Evolutionary conservation across 2,113 vertebrate species (phyloP).

Genomic region (Myanophis thanlyinensis): DNA sequence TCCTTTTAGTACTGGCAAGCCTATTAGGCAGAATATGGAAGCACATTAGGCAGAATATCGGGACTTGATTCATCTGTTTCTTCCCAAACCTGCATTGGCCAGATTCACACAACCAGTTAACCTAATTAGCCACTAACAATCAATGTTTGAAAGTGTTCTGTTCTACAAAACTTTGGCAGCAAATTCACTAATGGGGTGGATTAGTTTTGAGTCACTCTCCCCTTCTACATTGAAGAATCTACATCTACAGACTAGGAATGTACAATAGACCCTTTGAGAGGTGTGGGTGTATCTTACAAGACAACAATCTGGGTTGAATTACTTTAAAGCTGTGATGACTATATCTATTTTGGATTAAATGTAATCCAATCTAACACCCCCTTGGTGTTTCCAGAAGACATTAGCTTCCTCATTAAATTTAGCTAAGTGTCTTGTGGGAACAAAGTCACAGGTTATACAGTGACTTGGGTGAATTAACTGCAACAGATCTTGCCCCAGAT

Average conservation of each 20-base stretch:
- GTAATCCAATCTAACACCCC: neutral
- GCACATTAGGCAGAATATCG: neutral
- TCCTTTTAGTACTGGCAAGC: neutral
- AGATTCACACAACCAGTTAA: neutral
- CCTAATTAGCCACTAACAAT: neutral
- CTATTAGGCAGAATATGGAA: neutral
- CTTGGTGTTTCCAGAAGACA: neutral
- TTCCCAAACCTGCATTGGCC: neutral
- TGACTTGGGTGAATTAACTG: neutral
- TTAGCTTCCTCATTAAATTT: neutral
- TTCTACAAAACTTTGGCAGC: neutral
- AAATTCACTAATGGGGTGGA: neutral
- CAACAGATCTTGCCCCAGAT: constrained; percentile 1
- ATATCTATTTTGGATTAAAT: neutral
- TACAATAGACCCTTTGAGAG: neutral
- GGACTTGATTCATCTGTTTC: neutral
- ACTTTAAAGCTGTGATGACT: neutral
- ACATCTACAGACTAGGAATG: neutral
- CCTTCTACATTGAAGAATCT: no score
- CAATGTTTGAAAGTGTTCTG: neutral
- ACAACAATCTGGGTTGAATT: neutral
- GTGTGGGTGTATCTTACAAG: neutral
- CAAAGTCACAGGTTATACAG: neutral
- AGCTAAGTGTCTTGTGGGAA: neutral
- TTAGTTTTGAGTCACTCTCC: neutral